Evolutionary conservation across 2,113 vertebrate genomes (phyloP).

Genomic region (Triplophysa dalaica): DNA sequence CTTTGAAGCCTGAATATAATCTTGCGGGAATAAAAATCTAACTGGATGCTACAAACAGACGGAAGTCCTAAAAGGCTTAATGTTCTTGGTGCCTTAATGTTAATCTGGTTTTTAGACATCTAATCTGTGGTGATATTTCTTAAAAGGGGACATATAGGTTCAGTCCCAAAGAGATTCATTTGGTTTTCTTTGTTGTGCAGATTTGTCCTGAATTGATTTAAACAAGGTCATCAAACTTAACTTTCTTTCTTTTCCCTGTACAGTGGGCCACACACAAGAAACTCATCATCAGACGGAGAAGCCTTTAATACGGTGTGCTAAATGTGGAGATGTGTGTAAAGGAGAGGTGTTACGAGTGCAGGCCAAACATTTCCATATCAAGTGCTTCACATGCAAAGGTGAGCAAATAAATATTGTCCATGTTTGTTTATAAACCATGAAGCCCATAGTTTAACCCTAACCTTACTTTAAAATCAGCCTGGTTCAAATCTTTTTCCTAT

Average conservation of each 20-base stretch:
- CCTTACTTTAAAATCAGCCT: background rate
- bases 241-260: constrained; percentile 18
- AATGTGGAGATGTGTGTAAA: constrained; percentile 88
- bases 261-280: constrained; percentile 84
- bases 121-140: constrained; percentile 3
- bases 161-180: background rate
- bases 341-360: constrained; percentile 94
- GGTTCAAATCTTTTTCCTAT: background rate
- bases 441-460: no score
- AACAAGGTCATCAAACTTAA: background rate
- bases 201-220: background rate
- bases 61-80: no score
- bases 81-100: background rate
- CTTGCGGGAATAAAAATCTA: no score
- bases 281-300: constrained; percentile 77
- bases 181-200: background rate
- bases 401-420: constrained; percentile 46
- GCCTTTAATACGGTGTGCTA: constrained; percentile 84
- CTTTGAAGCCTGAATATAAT: no score
- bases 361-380: constrained; percentile 91
- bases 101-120: background rate
- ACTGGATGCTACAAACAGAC: no score
- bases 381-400: constrained; percentile 98
- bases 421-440: background rate
- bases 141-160: background rate